Percentiles rank a stretch among this genome's conserved stretches.
phyloP scores from a whole-genome alignment of 2,888 invertebrate species.

The Sclerodermus sp. region DNA sequence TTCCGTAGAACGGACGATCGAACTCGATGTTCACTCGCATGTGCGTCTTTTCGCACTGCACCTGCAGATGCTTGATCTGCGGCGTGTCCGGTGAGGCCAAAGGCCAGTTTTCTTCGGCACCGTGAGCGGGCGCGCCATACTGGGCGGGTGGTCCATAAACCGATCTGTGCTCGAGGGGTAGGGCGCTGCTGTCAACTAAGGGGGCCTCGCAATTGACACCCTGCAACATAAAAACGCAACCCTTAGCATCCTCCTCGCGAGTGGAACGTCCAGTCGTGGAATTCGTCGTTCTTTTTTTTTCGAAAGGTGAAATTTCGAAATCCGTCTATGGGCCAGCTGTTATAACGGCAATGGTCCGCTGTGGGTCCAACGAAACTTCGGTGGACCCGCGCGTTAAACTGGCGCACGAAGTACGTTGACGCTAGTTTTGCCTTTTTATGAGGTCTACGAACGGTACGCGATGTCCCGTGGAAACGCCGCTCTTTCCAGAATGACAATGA shows the following conservation, averaged over 20 bases:
- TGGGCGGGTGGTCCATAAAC: constrained; percentile 65
- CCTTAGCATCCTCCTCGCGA: too few species aligned
- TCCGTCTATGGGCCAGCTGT: constrained; percentile 1
- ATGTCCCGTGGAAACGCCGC: constrained; percentile 18
- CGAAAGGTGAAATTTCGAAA: constrained; percentile 21
- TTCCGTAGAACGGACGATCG: constrained; percentile 92
- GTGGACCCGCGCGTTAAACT: not conserved
- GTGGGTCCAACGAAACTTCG: not conserved
- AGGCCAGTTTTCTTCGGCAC: constrained; percentile 85
- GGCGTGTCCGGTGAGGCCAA: constrained; percentile 86
- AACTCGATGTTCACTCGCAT: constrained; percentile 95
- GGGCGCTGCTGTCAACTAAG: constrained; percentile 75
- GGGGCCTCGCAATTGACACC: constrained; percentile 78
- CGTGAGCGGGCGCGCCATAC: constrained; percentile 61
- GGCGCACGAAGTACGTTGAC: too few species aligned
- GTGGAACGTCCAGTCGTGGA: too few species aligned
- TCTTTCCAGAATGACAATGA: constrained; percentile 37
- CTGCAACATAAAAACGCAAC: too few species aligned
- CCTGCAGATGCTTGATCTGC: constrained; percentile 89
- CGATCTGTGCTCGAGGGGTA: constrained; percentile 79
- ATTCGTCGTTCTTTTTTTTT: too few species aligned
- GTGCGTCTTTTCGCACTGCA: constrained; percentile 93
- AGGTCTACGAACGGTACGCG: constrained; percentile 16
- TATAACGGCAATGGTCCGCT: constrained; percentile 19
- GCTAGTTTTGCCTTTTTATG: constrained; percentile 18